phyloP scores from a whole-genome alignment of 2,888 invertebrate species.

The Caenorhabditis becei region DNA sequence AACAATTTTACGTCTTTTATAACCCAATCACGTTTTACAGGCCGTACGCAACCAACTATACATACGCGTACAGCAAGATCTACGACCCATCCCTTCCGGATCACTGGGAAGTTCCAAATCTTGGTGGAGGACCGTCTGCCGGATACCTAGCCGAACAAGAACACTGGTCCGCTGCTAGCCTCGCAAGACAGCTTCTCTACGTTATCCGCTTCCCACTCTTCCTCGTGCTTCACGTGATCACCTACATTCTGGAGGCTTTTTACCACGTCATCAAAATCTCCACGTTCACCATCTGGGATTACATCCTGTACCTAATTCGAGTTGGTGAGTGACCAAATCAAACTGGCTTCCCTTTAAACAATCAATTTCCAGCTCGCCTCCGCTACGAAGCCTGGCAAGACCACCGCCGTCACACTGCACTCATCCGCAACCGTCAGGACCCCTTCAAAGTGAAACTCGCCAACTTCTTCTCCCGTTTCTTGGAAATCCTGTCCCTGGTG shows the following conservation, averaged over 20 bases:
- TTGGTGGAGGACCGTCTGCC: slow-evolving; percentile 25
- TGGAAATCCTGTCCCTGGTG: slow-evolving; percentile 11
- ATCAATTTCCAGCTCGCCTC: slow-evolving; percentile 18
- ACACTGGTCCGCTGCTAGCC: slow-evolving; percentile 53
- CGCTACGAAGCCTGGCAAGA: slow-evolving; percentile 28
- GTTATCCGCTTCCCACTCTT: slow-evolving; percentile 23
- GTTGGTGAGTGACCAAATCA: slow-evolving; percentile 11
- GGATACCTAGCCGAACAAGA: slow-evolving; percentile 26
- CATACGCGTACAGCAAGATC: slow-evolving; percentile 65
- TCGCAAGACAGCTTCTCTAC: slow-evolving; percentile 34
- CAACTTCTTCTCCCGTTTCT: slow-evolving; percentile 5
- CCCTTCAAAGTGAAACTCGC: slow-evolving; percentile 27
- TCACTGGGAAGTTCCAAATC: slow-evolving; percentile 67
- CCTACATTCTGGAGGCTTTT: slow-evolving; percentile 38
- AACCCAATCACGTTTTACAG: too few species aligned
- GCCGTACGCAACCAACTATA: slow-evolving; percentile 69
- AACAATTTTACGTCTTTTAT: too few species aligned
- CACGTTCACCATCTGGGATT: slow-evolving; percentile 38
- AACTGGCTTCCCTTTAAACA: not conserved
- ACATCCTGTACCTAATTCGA: slow-evolving; percentile 26
- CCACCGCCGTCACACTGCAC: slow-evolving; percentile 37
- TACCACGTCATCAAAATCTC: slow-evolving; percentile 34
- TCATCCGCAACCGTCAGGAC: slow-evolving; percentile 47
- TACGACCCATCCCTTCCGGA: slow-evolving; percentile 60
- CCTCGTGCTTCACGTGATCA: slow-evolving; percentile 32